Evolutionary conservation across 2,113 vertebrate species (phyloP).

Genomic region (Salvelinus alpinus): DNA sequence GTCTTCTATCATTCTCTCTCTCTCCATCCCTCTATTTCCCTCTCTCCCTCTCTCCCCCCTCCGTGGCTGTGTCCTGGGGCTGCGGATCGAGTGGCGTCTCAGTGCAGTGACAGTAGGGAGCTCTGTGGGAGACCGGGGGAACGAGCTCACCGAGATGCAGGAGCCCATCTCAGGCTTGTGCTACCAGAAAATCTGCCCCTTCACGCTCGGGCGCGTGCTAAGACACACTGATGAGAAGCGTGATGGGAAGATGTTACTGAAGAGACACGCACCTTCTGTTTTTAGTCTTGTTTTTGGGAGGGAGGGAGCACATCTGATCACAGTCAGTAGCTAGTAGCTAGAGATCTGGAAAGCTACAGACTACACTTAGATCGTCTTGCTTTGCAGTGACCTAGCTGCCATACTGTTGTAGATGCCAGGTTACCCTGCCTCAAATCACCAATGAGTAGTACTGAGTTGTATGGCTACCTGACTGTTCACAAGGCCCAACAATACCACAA

Average conservation of each 20-base stretch:
- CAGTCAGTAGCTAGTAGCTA: neutral
- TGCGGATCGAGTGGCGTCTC: conserved; percentile 72
- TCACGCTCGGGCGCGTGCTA: conserved; percentile 82
- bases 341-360: neutral
- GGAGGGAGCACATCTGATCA: neutral
- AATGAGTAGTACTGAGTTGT: neutral
- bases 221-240: conserved; percentile 69
- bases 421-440: neutral
- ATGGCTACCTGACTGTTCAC: neutral
- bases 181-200: conserved; percentile 93
- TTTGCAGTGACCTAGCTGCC: neutral
- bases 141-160: conserved; percentile 79
- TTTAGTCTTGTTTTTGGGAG: conserved; percentile 29
- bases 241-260: conserved; percentile 59
- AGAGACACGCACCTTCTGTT: conserved; percentile 37
- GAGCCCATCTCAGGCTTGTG: conserved; percentile 87
- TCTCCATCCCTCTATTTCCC: conserved; percentile 29
- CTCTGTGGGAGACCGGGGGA: conserved; percentile 79
- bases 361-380: neutral
- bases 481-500: too few relatives aligned
- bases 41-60: conserved; percentile 9
- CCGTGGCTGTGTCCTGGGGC: conserved; percentile 67
- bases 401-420: neutral
- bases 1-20: conserved; percentile 47
- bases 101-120: conserved; percentile 80